Base-by-base conservation (phyloP, 2,888 invertebrate species). In the Shargacucullia verbasci region DNA sequence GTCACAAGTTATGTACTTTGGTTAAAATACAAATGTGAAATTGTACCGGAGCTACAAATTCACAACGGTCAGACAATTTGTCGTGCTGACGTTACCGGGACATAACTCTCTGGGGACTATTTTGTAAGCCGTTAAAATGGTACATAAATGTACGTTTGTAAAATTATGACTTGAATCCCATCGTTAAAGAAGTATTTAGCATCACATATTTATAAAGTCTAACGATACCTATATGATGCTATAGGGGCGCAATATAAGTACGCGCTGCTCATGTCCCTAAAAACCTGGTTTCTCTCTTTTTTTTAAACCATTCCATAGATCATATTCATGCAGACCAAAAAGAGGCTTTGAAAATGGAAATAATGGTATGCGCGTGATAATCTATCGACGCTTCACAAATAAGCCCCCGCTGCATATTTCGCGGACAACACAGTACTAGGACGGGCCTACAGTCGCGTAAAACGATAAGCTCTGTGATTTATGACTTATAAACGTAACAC, bases 381-480 rank as follows among this genome's bases (percentile, higher is more conserved):
- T 70, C 60, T 74, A 74, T 63, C 66, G 70, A 61, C 63, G 59
- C 64, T 77, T 80, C 70, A 79, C 83, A 73, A 80, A 80, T 78
- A 80, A 80, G 79, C 80, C 81, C 77, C 81, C 79, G 83, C 81
- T 84, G 89, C 85, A 87, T 85, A 87, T 88, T 87, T 85, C 77
- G 84, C 79, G 84, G 82, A 76, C 81, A 79, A 78, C 73, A 75
- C 79, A 78, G 73, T 79, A 74, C 63, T 59, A 56, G 69, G 63
- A 69, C 69, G 60, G 68, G 61, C 55, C 70, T 50, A 56, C 71
- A 62, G 85, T 81, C 83, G 84, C 81, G 81, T 83, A 80, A 82
- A 82, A 83, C 87, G 91, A 91, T 91, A 91, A 91, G 89, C 88
- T 80, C 64, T 70, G 84, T 91, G 90, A 91, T 91, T 91, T 91